Base-by-base conservation (phyloP, 2,888 invertebrate species). In the Lycocerus yunnanus region DNA sequence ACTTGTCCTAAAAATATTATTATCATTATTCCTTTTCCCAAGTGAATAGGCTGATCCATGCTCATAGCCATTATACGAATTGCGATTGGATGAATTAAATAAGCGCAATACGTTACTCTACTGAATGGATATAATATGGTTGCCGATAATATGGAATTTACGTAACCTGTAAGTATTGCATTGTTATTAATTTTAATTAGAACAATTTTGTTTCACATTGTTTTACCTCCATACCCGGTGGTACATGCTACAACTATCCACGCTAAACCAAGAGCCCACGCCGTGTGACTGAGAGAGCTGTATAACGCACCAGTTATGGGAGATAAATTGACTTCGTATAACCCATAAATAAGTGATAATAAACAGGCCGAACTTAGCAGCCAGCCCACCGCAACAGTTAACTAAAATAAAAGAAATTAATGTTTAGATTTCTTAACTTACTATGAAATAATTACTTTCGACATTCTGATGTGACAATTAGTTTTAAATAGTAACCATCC, bases 191-290 rank as follows among this genome's bases (percentile, higher is more conserved):
- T 59, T 3, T 60, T 60, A 11, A 15, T 15, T 60, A 60, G n/a
- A n/a, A n/a, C 11, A 16, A 60, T 15, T 15, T 15, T 11, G 10
- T 60, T 16, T 5, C 1, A 1, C 15, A 16, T n/a, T 16, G 6
- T 18, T 18, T 13, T 84, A 90, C 95, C 95, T 87, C 95, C 95
- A 83, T 95, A 91, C 67, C 95, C 96, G 2, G 94, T 94, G 20
- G 94, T 93, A 84, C 95, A 96, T 6, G 95, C 95, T 68, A 95
- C 88, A 72, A 95, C 94, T 82, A 96, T 92, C 95, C 95, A 96
- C 1, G 94, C 92, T 15, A 96, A 87, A 61, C 93, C 92, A 27
- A 93, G 87, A 0, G 95, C 95, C 96, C 95, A 96, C 24, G 94
- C 92, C 68, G 94, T 93, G 86, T 95, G 95, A 73, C 95, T 94